Percentiles rank a stretch among this genome's conserved stretches.
phyloP scores from a whole-genome alignment of 2,888 invertebrate species.

The Caenorhabditis becei region DNA sequence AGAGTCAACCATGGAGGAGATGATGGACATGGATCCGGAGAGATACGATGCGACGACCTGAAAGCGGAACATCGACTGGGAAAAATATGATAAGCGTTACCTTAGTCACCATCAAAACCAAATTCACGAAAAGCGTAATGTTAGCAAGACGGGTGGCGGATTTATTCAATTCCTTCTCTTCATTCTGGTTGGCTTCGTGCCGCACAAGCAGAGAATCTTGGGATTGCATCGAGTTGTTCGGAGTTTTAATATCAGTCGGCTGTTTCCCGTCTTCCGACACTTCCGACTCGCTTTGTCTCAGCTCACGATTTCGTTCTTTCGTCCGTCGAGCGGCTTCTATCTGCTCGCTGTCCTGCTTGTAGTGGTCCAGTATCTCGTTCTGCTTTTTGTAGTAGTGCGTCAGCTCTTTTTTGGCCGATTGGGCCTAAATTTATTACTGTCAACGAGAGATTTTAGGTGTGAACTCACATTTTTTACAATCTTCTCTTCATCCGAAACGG shows the following conservation, averaged over 20 bases:
- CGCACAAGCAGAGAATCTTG: slow-evolving; percentile 28
- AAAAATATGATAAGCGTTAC: slow-evolving; percentile 75
- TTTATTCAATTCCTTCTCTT: slow-evolving; percentile 28
- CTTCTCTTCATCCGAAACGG: slow-evolving; percentile 29
- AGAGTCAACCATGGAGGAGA: slow-evolving; percentile 83
- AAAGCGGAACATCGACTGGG: background rate
- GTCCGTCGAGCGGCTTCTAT: slow-evolving; percentile 66
- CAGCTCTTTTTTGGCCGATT: slow-evolving; percentile 15
- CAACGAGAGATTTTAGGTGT: background rate
- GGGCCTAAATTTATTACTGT: slow-evolving; percentile 8
- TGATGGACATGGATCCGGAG: slow-evolving; percentile 83
- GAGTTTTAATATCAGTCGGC: slow-evolving; percentile 6
- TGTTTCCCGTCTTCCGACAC: slow-evolving; percentile 7
- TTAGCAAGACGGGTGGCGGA: slow-evolving; percentile 68
- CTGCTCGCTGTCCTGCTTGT: slow-evolving; percentile 74
- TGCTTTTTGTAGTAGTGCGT: slow-evolving; percentile 76
- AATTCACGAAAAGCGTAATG: slow-evolving; percentile 75
- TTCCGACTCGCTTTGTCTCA: slow-evolving; percentile 12
- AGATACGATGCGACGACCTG: slow-evolving; percentile 82
- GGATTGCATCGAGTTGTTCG: slow-evolving; percentile 5
- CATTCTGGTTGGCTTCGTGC: slow-evolving; percentile 18
- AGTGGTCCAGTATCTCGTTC: slow-evolving; percentile 75
- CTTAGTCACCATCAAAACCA: slow-evolving; percentile 82
- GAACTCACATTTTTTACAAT: slow-evolving; percentile 17
- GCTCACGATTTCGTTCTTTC: slow-evolving; percentile 5